Base-by-base conservation (phyloP, 2,888 invertebrate genomes). In the Antitype chi region DNA sequence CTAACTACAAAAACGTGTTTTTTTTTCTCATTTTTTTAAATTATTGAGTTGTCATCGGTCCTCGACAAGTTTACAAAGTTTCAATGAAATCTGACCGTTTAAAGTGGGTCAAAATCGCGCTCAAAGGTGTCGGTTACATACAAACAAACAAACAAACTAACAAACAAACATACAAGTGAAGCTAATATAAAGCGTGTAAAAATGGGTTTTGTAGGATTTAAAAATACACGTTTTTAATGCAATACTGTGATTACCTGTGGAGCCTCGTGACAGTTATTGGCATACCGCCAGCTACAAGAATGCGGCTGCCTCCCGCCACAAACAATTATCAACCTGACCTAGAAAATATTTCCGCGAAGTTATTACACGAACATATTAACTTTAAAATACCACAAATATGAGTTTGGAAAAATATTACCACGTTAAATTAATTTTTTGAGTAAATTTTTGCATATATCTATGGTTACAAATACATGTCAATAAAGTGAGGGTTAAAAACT, bases 271-370 rank as follows among this genome's bases (percentile, higher is more conserved):
- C 52, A 79, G 32, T 52, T 73, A 71, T 80, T 80, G 70, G 80
- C 60, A 71, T 60, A 70, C 57, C 11, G 73, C 64, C 76, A 74
- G 47, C 47, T 64, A 25, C 25, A 60, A 49, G 38, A 57, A 23
- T 13, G 62, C 52, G 20, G 47, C 20, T 62, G 28, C 38, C 71
- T 67, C 20, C 17, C 70, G 68, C 47, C 28, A 59, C 49, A 64
- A 53, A 71, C 28, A 76, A 73, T 82, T 64, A 76, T 63, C 32
- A 73, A 28, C 60, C 32, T 75, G 72, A 72, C 64, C 72, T 80
- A 63, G 32, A 71, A 70, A 20, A 70, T 7, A 73, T 70, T 79
- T 63, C 15, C 49, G 13, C 32, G 25, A 60, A 60, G 15, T 62
- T 79, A 72, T 69, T 78, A 57, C 38, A 38, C 32, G 15, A 52